phyloP scores from a whole-genome alignment of 2,888 invertebrate genomes.

The Timema cristinae region DNA sequence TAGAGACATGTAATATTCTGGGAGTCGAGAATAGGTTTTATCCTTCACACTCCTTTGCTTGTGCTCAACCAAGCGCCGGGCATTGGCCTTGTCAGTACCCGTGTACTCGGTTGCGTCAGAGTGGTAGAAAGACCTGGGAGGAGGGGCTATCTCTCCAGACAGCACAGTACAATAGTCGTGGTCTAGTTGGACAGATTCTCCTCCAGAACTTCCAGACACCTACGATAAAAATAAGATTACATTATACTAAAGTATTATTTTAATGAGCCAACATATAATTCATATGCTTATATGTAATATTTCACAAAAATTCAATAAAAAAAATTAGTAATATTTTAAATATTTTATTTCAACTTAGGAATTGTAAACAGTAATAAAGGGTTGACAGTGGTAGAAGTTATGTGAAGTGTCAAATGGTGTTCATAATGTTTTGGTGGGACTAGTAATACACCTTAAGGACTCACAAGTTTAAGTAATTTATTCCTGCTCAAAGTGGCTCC shows the following conservation, averaged over 20 bases:
- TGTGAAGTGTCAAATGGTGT: no score
- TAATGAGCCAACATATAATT: neutral
- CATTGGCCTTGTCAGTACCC: neutral
- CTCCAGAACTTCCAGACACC: conserved; percentile 29
- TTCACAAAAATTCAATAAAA: no score
- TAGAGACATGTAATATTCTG: conserved; percentile 24
- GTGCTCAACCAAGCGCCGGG: neutral
- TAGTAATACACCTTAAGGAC: conserved; percentile 28
- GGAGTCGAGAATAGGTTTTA: conserved; percentile 23
- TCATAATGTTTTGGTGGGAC: no score
- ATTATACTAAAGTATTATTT: neutral
- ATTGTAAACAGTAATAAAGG: no score
- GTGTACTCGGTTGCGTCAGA: conserved; percentile 32
- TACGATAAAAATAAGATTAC: conserved; percentile 19
- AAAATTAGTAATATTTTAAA: no score
- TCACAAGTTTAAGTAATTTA: conserved; percentile 43
- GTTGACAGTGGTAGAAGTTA: no score
- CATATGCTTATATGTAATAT: neutral
- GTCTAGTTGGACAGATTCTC: conserved; percentile 49
- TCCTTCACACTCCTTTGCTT: conserved; percentile 8
- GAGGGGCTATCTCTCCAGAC: conserved; percentile 23
- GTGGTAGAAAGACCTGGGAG: conserved; percentile 32
- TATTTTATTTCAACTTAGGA: no score
- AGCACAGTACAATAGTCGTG: conserved; percentile 54
- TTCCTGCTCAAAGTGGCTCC: conserved; percentile 41